Conservation (phyloP, 2,888 invertebrate genomes). For the Danaus chrysippus region DNA sequence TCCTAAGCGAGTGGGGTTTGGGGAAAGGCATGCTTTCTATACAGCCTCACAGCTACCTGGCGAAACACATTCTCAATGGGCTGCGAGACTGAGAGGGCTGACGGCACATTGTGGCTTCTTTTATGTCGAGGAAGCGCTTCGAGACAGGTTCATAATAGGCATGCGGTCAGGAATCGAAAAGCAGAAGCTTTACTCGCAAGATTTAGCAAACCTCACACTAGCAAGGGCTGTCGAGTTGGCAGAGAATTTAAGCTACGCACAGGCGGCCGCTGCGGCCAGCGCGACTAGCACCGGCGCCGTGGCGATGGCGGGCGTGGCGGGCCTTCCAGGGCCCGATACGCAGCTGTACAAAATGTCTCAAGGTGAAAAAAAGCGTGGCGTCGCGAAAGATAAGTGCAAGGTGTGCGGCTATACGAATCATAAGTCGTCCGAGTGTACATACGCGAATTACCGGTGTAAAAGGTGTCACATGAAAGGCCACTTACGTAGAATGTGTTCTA, state of each 20-base stretch:
- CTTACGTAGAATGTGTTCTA: no score
- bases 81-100: conserved; percentile 32
- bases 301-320: no score
- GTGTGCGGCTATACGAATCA: background rate
- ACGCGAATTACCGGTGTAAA: background rate
- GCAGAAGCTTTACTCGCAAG: conserved; percentile 34
- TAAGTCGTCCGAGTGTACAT: background rate
- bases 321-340: no score
- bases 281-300: conserved; percentile 2
- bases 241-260: conserved; percentile 33
- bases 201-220: conserved; percentile 30
- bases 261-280: conserved; percentile 22
- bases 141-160: conserved; percentile 34
- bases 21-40: conserved; percentile 37
- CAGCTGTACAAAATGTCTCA: background rate
- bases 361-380: background rate
- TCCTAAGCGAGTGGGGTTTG: conserved; percentile 36
- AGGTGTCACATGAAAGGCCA: no score
- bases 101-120: conserved; percentile 30
- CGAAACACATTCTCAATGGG: conserved; percentile 35
- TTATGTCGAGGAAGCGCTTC: conserved; percentile 34
- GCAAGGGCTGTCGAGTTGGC: conserved; percentile 35
- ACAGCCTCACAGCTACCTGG: conserved; percentile 30
- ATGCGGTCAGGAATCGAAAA: conserved; percentile 34
- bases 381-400: background rate